Percentiles rank a stretch among this genome's conserved stretches.
phyloP scores from a whole-genome alignment of 1,140 invertebrate species.

The Lethrus apterus region DNA sequence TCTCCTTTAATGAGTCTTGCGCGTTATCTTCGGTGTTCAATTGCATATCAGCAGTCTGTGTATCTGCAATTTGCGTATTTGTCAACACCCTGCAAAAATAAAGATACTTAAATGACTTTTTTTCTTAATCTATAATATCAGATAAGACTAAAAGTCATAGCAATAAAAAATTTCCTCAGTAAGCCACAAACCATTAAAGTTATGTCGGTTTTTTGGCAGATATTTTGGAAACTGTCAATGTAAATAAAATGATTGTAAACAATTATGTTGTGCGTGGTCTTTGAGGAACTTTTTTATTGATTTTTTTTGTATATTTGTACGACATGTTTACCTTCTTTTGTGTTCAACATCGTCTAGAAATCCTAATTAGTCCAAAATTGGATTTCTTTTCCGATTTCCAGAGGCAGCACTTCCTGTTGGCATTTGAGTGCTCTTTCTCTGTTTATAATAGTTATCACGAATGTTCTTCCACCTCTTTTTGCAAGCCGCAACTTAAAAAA shows the following conservation, averaged over 20 bases:
- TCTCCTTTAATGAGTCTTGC: background rate
- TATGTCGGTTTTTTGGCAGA: too few species aligned
- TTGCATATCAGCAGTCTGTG: background rate
- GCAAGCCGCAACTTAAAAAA: background rate
- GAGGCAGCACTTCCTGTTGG: background rate
- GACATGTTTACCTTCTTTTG: background rate
- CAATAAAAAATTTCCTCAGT: background rate
- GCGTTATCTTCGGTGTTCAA: background rate
- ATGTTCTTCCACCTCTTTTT: background rate
- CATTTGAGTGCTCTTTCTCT: background rate
- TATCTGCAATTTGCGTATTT: background rate
- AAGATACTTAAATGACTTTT: background rate
- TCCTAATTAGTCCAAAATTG: background rate
- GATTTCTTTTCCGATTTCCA: background rate
- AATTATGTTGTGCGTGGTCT: background rate
- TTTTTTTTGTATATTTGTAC: background rate
- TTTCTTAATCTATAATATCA: background rate
- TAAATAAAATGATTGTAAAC: too few species aligned
- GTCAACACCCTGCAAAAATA: background rate
- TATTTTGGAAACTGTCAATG: too few species aligned
- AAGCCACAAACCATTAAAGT: too few species aligned
- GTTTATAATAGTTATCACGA: background rate
- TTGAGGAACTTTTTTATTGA: background rate
- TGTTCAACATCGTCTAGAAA: slow-evolving; percentile 1
- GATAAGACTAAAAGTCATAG: background rate